Base-by-base conservation (phyloP, 2,797 vertebrate genomes). In the Uromys caudimaculatus region DNA sequence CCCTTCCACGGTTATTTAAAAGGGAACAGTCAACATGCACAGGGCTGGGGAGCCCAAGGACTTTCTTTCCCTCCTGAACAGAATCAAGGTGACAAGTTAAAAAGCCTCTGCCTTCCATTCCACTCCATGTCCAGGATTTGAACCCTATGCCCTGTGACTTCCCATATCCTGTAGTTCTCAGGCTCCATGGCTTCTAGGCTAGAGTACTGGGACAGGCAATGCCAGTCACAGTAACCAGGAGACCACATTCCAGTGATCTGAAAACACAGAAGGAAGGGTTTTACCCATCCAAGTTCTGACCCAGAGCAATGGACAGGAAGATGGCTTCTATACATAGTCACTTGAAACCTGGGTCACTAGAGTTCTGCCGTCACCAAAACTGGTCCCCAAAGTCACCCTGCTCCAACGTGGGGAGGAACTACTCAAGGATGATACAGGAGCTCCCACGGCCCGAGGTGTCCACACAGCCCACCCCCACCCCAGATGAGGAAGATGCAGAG, bases 371-470 rank as follows among this genome's bases (percentile, higher is more conserved):
- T n/a, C 94, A 27, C 35, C 41, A 17, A 11, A 62, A 23, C 32
- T 24, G 29, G 23, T 24, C 69, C 93, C 50, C 69, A 75, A 16
- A 47, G 6, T 21, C 16, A 14, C 29, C 41, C 21, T 54, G 75
- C 67, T 69, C 54, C 35, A 11, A 29, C 47, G 75, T 35, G 23
- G 4, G 38, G 41, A 8, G 11, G 47, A 5, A 21, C 1, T 14
- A 24, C 21, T 2, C 23, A 0, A 32, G 44, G 47, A 23, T 9
- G 7, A 0, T 4, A 3, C 41, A 11, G 90, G 17, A 6, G 38
- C 1, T 1, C 10, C 54, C 6, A 0, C 0, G 3, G n/a, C 9
- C 47, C 2, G 1, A 52, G 14, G 52, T 0, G 14, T 4, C 6
- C 44, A 4, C 24, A 2, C 14, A 6, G 17, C 35, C 60, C 44